Conservation (phyloP, 2,888 invertebrate species). For the Caenorhabditis doughertyi region DNA sequence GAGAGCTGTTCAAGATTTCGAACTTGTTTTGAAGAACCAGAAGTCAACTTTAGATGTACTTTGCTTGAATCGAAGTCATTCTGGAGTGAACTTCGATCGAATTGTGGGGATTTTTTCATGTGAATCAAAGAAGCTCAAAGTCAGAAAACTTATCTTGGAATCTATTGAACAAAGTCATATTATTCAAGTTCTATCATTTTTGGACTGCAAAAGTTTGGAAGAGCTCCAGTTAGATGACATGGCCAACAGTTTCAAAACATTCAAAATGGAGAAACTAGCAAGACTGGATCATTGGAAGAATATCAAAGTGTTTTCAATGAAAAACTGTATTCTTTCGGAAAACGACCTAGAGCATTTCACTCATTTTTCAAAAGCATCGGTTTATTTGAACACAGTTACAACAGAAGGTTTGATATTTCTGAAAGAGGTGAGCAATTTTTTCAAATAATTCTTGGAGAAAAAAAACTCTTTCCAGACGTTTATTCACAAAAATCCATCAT, state of each 20-base stretch:
- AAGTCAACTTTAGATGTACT: background rate
- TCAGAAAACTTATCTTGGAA: background rate
- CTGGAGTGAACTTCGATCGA: background rate
- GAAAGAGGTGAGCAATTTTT: background rate
- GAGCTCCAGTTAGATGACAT: no score
- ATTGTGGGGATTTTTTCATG: background rate
- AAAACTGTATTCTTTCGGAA: background rate
- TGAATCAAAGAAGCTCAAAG: background rate
- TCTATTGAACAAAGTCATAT: background rate
- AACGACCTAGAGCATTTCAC: background rate
- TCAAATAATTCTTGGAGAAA: background rate
- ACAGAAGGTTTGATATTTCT: background rate
- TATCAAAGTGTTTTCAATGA: background rate
- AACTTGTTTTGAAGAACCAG: background rate
- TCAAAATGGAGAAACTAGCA: no score
- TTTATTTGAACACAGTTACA: background rate
- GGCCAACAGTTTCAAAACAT: no score
- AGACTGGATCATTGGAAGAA: background rate
- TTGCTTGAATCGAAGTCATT: background rate
- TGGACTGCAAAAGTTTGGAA: background rate
- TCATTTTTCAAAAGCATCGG: background rate
- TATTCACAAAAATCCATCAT: background rate
- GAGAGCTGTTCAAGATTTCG: background rate
- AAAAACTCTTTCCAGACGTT: background rate
- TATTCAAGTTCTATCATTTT: background rate